Evolutionary conservation across 2,888 invertebrate genomes (phyloP).

Genomic region (Dryomyza anilis): DNA sequence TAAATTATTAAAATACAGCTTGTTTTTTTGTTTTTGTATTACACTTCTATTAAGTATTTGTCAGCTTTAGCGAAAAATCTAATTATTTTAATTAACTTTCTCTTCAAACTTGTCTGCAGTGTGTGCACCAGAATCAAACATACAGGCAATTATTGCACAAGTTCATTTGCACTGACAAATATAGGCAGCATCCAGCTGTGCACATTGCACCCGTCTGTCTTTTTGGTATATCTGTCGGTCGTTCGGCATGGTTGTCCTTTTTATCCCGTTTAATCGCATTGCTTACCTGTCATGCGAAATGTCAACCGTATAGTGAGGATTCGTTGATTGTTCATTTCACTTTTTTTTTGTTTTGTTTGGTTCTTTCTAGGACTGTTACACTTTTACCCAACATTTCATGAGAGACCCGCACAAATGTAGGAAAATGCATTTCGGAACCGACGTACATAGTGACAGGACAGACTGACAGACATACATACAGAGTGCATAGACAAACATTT

Average conservation of each 20-base stretch:
- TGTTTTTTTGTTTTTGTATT: neutral
- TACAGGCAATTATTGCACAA: too few species aligned
- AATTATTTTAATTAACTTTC: conserved; percentile 60
- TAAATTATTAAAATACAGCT: too few species aligned
- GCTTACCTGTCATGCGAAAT: conserved; percentile 57
- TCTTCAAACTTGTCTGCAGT: conserved; percentile 40
- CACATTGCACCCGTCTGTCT: neutral
- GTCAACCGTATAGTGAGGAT: conserved; percentile 55
- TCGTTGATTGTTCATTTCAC: conserved; percentile 56
- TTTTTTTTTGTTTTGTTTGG: conserved; percentile 28
- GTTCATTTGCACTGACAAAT: too few species aligned
- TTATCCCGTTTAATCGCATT: conserved; percentile 55
- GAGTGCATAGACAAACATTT: conserved; percentile 12
- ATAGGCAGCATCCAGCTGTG: conserved; percentile 3
- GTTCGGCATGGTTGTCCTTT: conserved; percentile 37
- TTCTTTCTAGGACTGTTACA: neutral
- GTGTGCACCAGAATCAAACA: neutral
- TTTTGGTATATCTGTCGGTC: neutral
- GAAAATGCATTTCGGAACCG: neutral
- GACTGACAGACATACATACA: neutral
- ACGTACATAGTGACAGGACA: neutral
- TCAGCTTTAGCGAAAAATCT: conserved; percentile 46
- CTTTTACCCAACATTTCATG: neutral
- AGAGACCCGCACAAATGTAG: neutral
- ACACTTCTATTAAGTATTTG: neutral